Percentiles rank a stretch among this genome's conserved stretches.
Evolutionary conservation across 1,140 invertebrate species (phyloP).

Genomic region (Cydia pomonella): DNA sequence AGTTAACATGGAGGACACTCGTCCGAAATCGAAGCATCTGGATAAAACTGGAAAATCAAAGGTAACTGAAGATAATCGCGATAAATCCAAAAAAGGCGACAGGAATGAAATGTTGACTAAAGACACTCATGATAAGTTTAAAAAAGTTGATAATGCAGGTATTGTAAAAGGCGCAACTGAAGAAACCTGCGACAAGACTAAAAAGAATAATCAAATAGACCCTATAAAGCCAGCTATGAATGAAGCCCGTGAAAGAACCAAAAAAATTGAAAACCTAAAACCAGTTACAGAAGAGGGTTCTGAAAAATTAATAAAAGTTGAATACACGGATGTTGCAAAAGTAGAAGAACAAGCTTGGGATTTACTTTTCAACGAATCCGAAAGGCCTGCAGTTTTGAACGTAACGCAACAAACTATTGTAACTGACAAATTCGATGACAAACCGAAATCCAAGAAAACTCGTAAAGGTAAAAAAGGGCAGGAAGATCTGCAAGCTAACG

Average conservation of each 20-base stretch:
- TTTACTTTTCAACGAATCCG: constrained; percentile 62
- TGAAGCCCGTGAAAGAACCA: constrained; percentile 4
- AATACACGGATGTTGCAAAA: constrained; percentile 50
- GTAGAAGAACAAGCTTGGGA: constrained; percentile 74
- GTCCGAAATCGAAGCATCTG: constrained; percentile 22
- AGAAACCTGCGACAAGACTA: not conserved
- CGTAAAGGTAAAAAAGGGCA: constrained; percentile 62
- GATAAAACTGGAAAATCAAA: constrained; percentile 38
- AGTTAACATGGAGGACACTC: not conserved
- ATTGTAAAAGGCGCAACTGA: constrained; percentile 46
- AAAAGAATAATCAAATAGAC: constrained; percentile 35
- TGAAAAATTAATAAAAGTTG: not conserved
- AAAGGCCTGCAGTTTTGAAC: constrained; percentile 43
- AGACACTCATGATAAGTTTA: not conserved
- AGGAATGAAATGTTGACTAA: not conserved
- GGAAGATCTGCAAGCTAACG: constrained; percentile 59
- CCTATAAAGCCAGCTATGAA: constrained; percentile 15
- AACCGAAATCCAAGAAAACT: constrained; percentile 67
- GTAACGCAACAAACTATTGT: constrained; percentile 37
- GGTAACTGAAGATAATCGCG: not conserved
- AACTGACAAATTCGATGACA: constrained; percentile 56
- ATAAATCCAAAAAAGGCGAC: constrained; percentile 30
- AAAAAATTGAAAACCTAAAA: constrained; percentile 23
- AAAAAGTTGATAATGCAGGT: constrained; percentile 3
- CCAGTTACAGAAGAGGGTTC: not conserved